Base-by-base conservation (phyloP, 2,113 vertebrate species). In the Picathartes gymnocephalus region DNA sequence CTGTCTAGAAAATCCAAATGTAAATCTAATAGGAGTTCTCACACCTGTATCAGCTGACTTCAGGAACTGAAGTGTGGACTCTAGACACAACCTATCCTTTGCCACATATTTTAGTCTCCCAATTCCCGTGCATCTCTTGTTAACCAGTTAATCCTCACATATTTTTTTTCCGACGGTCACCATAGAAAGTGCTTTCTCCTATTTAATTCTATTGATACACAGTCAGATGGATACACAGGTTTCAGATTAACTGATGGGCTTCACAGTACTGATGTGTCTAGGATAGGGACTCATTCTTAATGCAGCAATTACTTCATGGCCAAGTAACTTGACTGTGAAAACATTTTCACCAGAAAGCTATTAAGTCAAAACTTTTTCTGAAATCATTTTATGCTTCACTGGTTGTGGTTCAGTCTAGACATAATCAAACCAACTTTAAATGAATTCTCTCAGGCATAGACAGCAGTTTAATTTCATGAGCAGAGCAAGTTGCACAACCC, bases 381-480 rank as follows among this genome's bases (percentile, higher is more conserved):
- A 95, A 96, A 91, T 89, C 8, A 95, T 92, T 96, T 96, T 92
- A 71, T 89, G 81, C 89, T 94, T 81, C 80, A 78, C 35, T 91
- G 64, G 18, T 16, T 86, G 17, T 78, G 72, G 72, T 66, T 96
- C 64, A 81, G 89, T 62, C 68, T 78, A 94, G 71, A 78, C 86
- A 88, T 84, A 92, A 91, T 92, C 83, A 95, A 91, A 89, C 23
- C 35, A 81, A 88, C 31, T 84, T 92, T 73, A 95, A 96, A 95
- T 86, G 35, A 91, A 93, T 89, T 88, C 88, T 96, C 78, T 54
- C 56, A 86, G 42, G 82, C 86, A 90, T 37, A 86, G 62, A 70
- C 77, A 93, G 71, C 47, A 87, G 64, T 77, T 50, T 95, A 95
- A 95, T 95, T 95, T 91, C 72, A 78, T 57, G 19, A 86, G 69